Evolutionary conservation across 2,113 vertebrate species (phyloP).

Genomic region (Pholis gunnellus): DNA sequence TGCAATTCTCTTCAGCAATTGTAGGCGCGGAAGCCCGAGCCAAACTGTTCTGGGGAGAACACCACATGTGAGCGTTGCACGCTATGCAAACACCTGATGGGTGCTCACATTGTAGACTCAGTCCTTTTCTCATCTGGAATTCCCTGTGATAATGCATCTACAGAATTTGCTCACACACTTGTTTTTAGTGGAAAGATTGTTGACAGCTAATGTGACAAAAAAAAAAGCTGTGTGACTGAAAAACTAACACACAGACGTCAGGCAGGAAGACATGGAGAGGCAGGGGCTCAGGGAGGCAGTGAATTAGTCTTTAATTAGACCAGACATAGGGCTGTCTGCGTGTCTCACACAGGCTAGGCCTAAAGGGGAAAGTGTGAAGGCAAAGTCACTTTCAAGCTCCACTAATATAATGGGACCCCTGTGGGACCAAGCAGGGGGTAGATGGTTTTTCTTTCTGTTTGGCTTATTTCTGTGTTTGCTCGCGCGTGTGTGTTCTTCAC

Average conservation of each 20-base stretch:
- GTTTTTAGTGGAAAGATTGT: neutral
- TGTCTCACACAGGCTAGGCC: conserved; percentile 63
- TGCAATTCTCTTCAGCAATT: neutral
- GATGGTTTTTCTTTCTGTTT: conserved; percentile 7
- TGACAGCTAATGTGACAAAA: neutral
- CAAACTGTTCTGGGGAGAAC: conserved; percentile 3
- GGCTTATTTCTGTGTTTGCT: conserved; percentile 20
- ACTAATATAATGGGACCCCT: conserved; percentile 67
- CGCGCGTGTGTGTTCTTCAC: conserved; percentile 18
- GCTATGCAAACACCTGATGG: conserved; percentile 40
- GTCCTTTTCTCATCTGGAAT: neutral
- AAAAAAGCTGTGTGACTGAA: neutral
- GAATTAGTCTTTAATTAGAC: conserved; percentile 73
- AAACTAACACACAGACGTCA: conserved; percentile 35
- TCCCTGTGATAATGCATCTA: neutral
- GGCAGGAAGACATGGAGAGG: conserved; percentile 40
- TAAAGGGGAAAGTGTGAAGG: conserved; percentile 53
- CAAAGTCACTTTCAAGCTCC: conserved; percentile 81
- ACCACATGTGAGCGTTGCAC: neutral
- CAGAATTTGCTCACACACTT: neutral
- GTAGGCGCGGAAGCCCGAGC: neutral
- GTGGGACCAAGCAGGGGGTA: conserved; percentile 48
- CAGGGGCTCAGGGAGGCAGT: conserved; percentile 39
- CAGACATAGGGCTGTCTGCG: conserved; percentile 53
- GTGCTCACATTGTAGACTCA: neutral